Percentiles rank a stretch among this genome's conserved stretches.
Evolutionary conservation across 23 tunicate genomes (phyloP).

Genomic region (Halocynthia roretzi): DNA sequence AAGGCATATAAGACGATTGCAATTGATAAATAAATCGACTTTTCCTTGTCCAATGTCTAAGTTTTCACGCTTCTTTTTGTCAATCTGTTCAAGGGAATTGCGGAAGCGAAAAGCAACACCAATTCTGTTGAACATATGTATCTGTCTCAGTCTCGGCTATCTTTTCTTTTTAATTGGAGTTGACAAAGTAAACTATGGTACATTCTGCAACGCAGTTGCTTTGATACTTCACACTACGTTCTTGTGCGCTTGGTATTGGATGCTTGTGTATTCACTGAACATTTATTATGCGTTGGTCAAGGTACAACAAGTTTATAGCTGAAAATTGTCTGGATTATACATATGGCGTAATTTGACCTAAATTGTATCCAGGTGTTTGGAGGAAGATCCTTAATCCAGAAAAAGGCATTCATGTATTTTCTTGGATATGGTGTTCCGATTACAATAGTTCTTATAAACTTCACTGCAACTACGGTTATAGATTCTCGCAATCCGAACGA

Average conservation of each 20-base stretch:
- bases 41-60: no score
- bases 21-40: no score
- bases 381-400: neutral
- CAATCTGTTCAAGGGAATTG: conserved; percentile 17
- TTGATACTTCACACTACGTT: conserved; percentile 9
- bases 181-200: neutral
- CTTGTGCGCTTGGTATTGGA: conserved; percentile 30
- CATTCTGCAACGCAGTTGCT: conserved; percentile 5
- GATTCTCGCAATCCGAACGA: neutral
- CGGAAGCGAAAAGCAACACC: conserved; percentile 15
- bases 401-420: conserved; percentile 4
- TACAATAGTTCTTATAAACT: neutral
- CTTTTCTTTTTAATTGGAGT: conserved; percentile 19
- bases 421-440: conserved; percentile 14
- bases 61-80: no score
- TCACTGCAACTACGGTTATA: neutral
- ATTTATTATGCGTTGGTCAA: conserved; percentile 32
- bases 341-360: neutral
- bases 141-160: conserved; percentile 9
- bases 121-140: conserved; percentile 23
- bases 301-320: neutral
- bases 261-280: conserved; percentile 17
- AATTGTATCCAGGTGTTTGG: neutral
- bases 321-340: neutral
- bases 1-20: no score